phyloP scores from a whole-genome alignment of 2,797 vertebrate species.

The Apogon hyalosoma region DNA sequence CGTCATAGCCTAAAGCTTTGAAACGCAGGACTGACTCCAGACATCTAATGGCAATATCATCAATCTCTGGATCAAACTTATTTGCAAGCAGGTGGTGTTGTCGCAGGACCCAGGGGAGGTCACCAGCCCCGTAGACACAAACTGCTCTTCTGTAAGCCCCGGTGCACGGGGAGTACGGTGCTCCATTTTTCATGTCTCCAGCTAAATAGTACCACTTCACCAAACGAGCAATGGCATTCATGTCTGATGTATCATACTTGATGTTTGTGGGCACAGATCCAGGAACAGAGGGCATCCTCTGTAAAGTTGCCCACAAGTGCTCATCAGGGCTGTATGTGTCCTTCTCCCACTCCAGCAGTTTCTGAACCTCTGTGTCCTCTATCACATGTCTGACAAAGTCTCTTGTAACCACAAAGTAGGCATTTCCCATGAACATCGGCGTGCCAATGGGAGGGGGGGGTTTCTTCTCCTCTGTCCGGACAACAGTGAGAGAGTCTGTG shows the following conservation, averaged over 20 bases:
- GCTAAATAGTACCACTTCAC: conserved; percentile 88
- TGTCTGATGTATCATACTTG: conserved; percentile 89
- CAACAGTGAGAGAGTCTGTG: conserved; percentile 25
- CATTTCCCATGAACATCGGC: conserved; percentile 90
- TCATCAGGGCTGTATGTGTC: conserved; percentile 96
- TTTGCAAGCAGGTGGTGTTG: conserved; percentile 92
- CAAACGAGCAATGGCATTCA: conserved; percentile 86
- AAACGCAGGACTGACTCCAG: conserved; percentile 87
- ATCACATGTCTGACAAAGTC: conserved; percentile 87
- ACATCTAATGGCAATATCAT: conserved; percentile 87
- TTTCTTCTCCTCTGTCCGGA: conserved; percentile 65
- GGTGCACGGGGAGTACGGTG: conserved; percentile 86
- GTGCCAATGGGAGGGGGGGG: conserved; percentile 80
- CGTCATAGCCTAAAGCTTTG: conserved; percentile 77
- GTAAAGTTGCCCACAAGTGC: conserved; percentile 91
- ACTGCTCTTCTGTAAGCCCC: conserved; percentile 82
- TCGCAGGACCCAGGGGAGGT: conserved; percentile 87
- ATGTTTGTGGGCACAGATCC: conserved; percentile 78
- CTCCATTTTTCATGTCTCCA: conserved; percentile 85
- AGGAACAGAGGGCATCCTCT: conserved; percentile 87
- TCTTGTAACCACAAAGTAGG: conserved; percentile 87
- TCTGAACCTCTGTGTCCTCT: conserved; percentile 62
- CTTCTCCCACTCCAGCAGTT: conserved; percentile 88
- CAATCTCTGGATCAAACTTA: conserved; percentile 91
- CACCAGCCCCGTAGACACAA: conserved; percentile 90